Base-by-base conservation (phyloP, 2,888 invertebrate species). In the Didymodactylos carnosus region DNA sequence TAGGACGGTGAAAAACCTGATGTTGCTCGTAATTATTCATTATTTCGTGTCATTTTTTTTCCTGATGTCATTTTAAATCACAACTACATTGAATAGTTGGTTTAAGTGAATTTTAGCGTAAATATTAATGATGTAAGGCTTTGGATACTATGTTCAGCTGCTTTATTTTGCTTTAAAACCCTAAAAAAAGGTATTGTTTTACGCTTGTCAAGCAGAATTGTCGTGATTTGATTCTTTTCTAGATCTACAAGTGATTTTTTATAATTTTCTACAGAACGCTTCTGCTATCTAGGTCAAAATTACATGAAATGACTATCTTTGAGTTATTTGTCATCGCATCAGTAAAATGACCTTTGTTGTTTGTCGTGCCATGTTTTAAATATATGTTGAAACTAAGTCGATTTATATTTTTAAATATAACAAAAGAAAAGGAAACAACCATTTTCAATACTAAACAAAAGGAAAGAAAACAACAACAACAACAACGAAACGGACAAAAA, bases 231-330 rank as follows among this genome's bases (percentile, higher is more conserved):
- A 27, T 13, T 29, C 51, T 70, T 27, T 27, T 49, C 23, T 46
- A 25, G 23, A 62, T 35, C 53, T 35, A 16, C 16, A 6, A 35
- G 35, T 13, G 8, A 8, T 14, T 8, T 35, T 62, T 35, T 35
- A 16, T 1, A 0, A 35, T 62, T 62, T 62, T 62, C 29, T 35
- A 0, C 53, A 62, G 39, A 81, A 81, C 78, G 76, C 88, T 77
- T 94, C 94, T 51, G 94, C 97, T 7, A 92, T 98, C 89, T 98
- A 98, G 98, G 90, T 98, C 76, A 99, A 99, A 86, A 91, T 94
- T 75, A 88, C 92, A 41, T 1, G 19, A n/a, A n/a, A n/a, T n/a
- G n/a, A n/a, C n/a, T n/a, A n/a, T n/a, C n/a, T n/a, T n/a, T n/a
- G n/a, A n/a, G n/a, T n/a, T n/a, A n/a, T n/a, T n/a, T n/a, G n/a